These are phyloP conservation scores for Microchrysa polita DNA, from an alignment of 2,888 invertebrate genomes.

Conservation along the genomic window DNA sequence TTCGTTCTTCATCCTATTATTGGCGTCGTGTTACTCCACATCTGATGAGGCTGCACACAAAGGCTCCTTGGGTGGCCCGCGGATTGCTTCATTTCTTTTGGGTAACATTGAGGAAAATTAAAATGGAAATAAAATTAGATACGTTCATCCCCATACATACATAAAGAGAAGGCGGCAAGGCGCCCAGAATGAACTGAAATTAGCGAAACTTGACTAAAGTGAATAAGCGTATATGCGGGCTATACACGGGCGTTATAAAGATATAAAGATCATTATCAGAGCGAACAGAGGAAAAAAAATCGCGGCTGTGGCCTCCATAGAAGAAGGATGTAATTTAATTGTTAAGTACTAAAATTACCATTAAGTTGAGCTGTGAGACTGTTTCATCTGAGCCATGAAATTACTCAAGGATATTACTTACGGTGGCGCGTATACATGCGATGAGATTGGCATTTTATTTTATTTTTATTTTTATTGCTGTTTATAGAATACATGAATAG, in stretches of 20 bases:
- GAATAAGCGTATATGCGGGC: too few species aligned
- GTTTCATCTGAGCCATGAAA: conserved; percentile 18
- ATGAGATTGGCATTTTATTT: neutral
- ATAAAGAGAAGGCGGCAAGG: too few species aligned
- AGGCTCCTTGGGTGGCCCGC: too few species aligned
- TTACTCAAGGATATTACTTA: conserved; percentile 9
- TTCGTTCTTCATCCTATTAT: neutral
- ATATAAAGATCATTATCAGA: conserved; percentile 29
- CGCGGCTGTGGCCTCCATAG: neutral
- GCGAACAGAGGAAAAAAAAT: too few species aligned
- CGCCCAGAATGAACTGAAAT: neutral
- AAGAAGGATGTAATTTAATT: conserved; percentile 35
- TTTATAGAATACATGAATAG: neutral
- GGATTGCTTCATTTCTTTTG: neutral
- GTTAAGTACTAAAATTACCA: conserved; percentile 36
- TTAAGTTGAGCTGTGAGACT: conserved; percentile 11
- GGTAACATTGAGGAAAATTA: conserved; percentile 36
- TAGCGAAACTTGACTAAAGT: neutral
- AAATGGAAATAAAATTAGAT: conserved; percentile 40
- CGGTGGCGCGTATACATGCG: neutral
- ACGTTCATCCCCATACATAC: neutral
- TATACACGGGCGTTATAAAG: neutral
- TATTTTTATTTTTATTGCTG: neutral
- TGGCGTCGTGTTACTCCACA: neutral
- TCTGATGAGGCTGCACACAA: neutral